Conservation (phyloP, 1,140 invertebrate genomes). For the Lepidurus couesii region DNA sequence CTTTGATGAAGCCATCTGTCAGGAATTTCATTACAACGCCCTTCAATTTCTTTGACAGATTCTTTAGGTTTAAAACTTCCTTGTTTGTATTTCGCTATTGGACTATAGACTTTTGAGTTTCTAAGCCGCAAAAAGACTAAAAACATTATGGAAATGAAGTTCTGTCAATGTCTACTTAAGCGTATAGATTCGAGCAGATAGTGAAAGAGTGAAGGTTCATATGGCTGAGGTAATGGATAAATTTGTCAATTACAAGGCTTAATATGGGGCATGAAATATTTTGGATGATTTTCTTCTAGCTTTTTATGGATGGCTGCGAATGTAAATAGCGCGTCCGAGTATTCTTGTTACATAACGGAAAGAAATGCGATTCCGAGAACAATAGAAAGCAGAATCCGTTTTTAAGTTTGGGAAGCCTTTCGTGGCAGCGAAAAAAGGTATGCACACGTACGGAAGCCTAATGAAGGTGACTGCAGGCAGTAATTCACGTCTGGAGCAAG, state of each 20-base stretch:
- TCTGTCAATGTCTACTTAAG: no score
- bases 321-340: neutral
- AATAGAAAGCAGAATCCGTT: neutral
- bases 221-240: neutral
- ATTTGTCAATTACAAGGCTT: neutral
- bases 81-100: neutral
- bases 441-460: neutral
- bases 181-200: no score
- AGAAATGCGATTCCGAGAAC: neutral
- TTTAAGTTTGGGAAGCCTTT: neutral
- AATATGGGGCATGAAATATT: neutral
- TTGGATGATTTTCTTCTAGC: neutral
- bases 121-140: neutral
- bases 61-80: neutral
- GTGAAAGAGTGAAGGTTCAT: no score
- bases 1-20: neutral
- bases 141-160: no score
- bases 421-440: neutral
- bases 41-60: neutral
- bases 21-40: neutral
- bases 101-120: neutral
- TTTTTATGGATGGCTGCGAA: neutral
- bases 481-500: constrained; percentile 6
- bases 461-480: constrained; percentile 17
- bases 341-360: neutral